These are phyloP conservation scores for Nomada fabriciana DNA, from an alignment of 2,888 invertebrate genomes.

Conservation along the genomic window DNA sequence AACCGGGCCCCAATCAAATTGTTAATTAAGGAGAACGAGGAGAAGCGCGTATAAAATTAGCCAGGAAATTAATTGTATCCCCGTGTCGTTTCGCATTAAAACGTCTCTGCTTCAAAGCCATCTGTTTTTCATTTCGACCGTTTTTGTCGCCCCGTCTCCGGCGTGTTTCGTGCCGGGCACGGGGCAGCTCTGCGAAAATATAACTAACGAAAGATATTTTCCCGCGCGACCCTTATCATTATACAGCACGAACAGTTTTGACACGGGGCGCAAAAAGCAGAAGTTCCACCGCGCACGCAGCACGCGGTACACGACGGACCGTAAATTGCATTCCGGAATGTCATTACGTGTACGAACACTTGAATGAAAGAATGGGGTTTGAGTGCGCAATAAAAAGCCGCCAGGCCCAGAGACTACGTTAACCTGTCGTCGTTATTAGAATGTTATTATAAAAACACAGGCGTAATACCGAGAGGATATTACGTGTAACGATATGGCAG, in stretches of 20 bases:
- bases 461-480: neutral
- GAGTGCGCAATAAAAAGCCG: slow-evolving; percentile 21
- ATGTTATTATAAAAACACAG: slow-evolving; percentile 11
- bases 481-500: neutral
- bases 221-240: neutral
- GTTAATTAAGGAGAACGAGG: neutral
- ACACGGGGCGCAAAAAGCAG: neutral
- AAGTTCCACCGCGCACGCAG: neutral
- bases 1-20: neutral
- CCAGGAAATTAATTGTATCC: neutral
- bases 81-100: neutral
- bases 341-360: slow-evolving; percentile 31
- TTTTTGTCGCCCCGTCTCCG: too few species aligned
- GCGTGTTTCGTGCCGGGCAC: too few species aligned
- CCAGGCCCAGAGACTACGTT: neutral
- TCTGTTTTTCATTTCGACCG: neutral
- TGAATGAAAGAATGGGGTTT: slow-evolving; percentile 19
- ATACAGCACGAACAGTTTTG: slow-evolving; percentile 7
- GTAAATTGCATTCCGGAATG: slow-evolving; percentile 38
- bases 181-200: neutral
- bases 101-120: neutral
- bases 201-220: slow-evolving; percentile 32
- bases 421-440: neutral
- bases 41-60: neutral
- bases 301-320: neutral